Conservation (phyloP, 2,113 vertebrate species). For the Hemichromis elongatus region DNA sequence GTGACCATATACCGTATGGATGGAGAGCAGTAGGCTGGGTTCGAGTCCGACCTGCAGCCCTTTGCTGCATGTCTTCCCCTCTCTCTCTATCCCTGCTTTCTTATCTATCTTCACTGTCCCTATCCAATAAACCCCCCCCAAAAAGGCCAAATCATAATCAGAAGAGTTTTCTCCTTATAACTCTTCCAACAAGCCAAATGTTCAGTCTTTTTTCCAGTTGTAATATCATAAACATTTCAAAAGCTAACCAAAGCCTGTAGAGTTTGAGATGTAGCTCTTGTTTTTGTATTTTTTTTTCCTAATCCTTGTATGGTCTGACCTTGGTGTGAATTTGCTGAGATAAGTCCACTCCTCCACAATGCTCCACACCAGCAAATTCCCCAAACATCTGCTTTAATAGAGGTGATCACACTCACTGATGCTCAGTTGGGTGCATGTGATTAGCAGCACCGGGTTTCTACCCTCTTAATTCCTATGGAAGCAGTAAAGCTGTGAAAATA, state of each 20-base stretch:
- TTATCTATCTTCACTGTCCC: not conserved
- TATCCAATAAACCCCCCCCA: not conserved
- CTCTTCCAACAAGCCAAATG: not conserved
- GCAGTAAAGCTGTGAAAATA: not conserved
- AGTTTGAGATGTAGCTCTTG: not conserved
- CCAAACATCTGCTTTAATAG: not conserved
- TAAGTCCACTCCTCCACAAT: not conserved
- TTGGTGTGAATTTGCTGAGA: not conserved
- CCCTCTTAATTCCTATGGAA: not conserved
- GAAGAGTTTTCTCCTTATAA: not conserved
- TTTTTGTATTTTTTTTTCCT: not conserved
- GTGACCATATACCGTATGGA: not conserved
- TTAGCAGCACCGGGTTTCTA: not conserved
- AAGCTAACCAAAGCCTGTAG: not conserved
- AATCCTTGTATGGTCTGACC: not conserved
- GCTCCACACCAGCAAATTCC: not conserved
- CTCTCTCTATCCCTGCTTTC: not conserved
- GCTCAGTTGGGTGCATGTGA: not conserved
- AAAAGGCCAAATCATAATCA: not conserved
- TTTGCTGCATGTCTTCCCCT: no score
- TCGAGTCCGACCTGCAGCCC: not conserved
- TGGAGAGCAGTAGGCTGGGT: not conserved
- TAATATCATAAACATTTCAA: not conserved
- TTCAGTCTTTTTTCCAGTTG: not conserved
- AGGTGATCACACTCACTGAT: not conserved